These are phyloP conservation scores for Nemurella pictetii DNA, from an alignment of 2,888 invertebrate genomes.

Conservation along the genomic window DNA sequence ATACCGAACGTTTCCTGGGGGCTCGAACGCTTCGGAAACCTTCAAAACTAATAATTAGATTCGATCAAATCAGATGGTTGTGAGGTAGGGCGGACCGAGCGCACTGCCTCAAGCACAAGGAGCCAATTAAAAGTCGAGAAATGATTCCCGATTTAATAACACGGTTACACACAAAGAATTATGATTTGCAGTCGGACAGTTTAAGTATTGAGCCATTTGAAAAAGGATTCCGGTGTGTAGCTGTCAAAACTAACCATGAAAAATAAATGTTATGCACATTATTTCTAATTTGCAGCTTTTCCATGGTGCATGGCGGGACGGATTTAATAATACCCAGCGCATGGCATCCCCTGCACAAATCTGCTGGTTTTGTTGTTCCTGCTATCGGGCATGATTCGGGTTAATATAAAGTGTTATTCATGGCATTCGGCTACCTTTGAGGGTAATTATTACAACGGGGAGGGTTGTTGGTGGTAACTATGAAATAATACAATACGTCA, in stretches of 20 bases:
- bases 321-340: background rate
- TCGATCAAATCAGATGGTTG: background rate
- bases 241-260: background rate
- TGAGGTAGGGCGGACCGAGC: slow-evolving; percentile 9
- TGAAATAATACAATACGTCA: background rate
- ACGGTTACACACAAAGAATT: background rate
- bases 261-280: background rate
- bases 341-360: background rate
- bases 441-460: background rate
- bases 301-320: background rate
- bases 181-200: background rate
- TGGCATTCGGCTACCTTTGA: background rate
- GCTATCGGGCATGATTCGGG: background rate
- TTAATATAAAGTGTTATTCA: background rate
- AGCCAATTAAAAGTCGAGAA: slow-evolving; percentile 8
- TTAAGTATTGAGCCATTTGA: slow-evolving; percentile 10
- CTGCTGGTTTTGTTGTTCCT: background rate
- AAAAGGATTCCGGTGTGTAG: background rate
- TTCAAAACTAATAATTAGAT: background rate
- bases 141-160: slow-evolving; percentile 13
- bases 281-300: background rate
- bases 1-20: background rate
- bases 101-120: background rate
- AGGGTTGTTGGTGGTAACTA: background rate
- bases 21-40: background rate